Percentiles rank a stretch among this genome's conserved stretches.
Conservation (phyloP, 2,888 invertebrate genomes). For the Parnassius glacialis region DNA sequence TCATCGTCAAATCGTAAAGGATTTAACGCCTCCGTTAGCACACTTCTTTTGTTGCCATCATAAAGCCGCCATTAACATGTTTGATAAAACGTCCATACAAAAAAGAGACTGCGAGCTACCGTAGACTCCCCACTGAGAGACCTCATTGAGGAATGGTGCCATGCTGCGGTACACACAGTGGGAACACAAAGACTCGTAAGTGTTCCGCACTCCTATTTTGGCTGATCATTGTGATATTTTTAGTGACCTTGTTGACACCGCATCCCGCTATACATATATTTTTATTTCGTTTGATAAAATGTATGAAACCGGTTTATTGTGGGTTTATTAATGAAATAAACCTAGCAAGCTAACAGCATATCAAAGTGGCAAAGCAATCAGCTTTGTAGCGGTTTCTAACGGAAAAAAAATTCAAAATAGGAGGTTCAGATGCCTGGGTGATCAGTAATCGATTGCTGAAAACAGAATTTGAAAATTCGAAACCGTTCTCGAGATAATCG, state of each 20-base stretch:
- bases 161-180: constrained; percentile 63
- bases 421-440: too few relatives aligned
- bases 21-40: constrained; percentile 81
- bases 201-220: constrained; percentile 54
- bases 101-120: constrained; percentile 73
- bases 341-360: too few relatives aligned
- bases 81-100: constrained; percentile 77
- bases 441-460: too few relatives aligned
- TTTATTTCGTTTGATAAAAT: neutral
- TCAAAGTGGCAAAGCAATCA: too few relatives aligned
- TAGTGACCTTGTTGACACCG: constrained; percentile 51
- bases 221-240: constrained; percentile 45
- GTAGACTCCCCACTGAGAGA: constrained; percentile 69
- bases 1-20: constrained; percentile 78
- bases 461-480: too few relatives aligned
- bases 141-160: constrained; percentile 64
- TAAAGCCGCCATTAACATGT: constrained; percentile 80
- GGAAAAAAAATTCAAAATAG: too few relatives aligned
- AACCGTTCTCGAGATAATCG: too few relatives aligned
- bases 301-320: too few relatives aligned
- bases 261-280: constrained; percentile 36
- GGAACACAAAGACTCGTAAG: constrained; percentile 47
- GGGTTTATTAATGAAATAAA: too few relatives aligned
- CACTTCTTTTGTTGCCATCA: constrained; percentile 77
- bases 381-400: too few relatives aligned